phyloP scores from a whole-genome alignment of 2,888 invertebrate species.

The Operophtera brumata region DNA sequence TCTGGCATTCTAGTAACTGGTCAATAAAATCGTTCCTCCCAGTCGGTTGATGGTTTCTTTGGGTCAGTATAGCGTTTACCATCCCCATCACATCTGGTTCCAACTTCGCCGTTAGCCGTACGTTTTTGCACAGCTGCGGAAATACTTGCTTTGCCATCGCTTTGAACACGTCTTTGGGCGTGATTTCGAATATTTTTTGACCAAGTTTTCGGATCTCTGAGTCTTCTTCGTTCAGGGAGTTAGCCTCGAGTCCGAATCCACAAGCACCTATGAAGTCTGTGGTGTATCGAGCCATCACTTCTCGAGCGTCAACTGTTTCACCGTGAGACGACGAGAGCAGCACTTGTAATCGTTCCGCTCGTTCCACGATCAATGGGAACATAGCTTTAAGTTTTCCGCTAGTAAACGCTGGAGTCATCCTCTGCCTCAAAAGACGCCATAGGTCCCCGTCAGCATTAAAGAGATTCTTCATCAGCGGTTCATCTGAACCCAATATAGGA shows the following conservation, averaged over 20 bases:
- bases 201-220: conserved; percentile 41
- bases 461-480: conserved; percentile 47
- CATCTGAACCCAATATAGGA: neutral
- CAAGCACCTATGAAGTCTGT: conserved; percentile 55
- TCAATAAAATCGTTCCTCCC: conserved; percentile 18
- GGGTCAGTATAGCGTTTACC: neutral
- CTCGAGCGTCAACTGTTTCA: conserved; percentile 39
- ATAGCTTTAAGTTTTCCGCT: conserved; percentile 48
- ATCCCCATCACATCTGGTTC: neutral
- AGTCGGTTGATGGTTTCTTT: conserved; percentile 26
- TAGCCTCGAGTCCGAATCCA: conserved; percentile 49
- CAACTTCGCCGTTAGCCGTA: neutral
- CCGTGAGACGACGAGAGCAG: neutral
- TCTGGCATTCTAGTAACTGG: conserved; percentile 15
- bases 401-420: conserved; percentile 50
- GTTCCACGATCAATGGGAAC: conserved; percentile 49
- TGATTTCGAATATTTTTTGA: neutral
- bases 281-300: conserved; percentile 51
- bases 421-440: conserved; percentile 50
- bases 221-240: conserved; percentile 44
- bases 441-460: conserved; percentile 49
- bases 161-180: neutral
- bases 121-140: neutral
- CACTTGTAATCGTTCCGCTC: conserved; percentile 43
- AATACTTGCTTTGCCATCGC: neutral